A percentile compares a stretch with the other conserved stretches of the same genome.
Evolutionary conservation across 1,140 invertebrate species (phyloP).

Genomic region (Drosophila nigrodunni): DNA sequence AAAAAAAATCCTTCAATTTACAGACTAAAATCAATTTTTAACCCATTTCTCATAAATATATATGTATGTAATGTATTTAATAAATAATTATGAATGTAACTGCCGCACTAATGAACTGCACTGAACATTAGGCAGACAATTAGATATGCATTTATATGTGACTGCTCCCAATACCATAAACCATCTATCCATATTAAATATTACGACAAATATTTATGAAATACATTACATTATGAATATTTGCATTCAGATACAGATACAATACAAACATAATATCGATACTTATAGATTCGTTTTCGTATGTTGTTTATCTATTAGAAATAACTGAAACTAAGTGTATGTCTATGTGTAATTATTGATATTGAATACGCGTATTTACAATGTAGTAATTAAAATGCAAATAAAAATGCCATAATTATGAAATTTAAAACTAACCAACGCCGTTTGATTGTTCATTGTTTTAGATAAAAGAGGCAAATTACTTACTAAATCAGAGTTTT

Average conservation of each 20-base stretch:
- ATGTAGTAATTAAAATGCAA: conserved; percentile 80
- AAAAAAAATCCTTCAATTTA: conserved; percentile 70
- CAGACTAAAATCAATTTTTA: conserved; percentile 32
- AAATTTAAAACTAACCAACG: conserved; percentile 56
- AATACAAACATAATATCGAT: conserved; percentile 18
- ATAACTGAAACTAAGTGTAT: conserved; percentile 60
- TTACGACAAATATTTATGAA: conserved; percentile 49
- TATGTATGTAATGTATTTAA: background rate
- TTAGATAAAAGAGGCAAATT: background rate
- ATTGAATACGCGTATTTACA: conserved; percentile 78
- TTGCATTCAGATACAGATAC: conserved; percentile 31
- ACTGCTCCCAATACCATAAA: conserved; percentile 26
- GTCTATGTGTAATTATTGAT: conserved; percentile 83
- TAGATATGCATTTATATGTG: conserved; percentile 48
- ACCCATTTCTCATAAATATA: conserved; percentile 28
- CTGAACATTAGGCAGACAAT: conserved; percentile 60
- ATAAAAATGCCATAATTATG: conserved; percentile 81
- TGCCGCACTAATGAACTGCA: conserved; percentile 70
- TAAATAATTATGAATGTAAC: conserved; percentile 8
- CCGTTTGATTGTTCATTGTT: background rate
- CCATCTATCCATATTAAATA: conserved; percentile 23
- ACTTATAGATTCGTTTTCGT: conserved; percentile 47
- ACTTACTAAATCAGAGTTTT: background rate
- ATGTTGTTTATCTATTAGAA: conserved; percentile 73
- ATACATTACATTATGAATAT: conserved; percentile 34